Conservation (phyloP, 2,888 invertebrate genomes). For the Philonicus albiceps region DNA sequence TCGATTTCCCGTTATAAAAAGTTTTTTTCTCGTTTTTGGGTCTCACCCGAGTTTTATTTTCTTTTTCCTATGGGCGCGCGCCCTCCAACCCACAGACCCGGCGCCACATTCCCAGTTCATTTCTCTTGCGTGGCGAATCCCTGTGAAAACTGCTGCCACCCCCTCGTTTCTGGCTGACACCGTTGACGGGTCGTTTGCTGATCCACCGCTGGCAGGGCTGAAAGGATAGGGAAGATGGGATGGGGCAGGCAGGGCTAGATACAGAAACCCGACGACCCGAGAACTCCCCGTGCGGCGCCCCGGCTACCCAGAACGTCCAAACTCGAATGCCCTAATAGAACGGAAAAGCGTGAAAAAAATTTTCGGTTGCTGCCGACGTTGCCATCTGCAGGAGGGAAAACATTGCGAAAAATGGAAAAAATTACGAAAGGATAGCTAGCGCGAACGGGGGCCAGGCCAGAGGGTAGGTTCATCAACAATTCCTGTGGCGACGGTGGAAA, state of each 20-base stretch:
- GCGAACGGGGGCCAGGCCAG: background rate
- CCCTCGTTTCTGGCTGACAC: slow-evolving; percentile 24
- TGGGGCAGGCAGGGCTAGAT: background rate
- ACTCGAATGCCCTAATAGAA: background rate
- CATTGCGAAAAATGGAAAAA: slow-evolving; percentile 28
- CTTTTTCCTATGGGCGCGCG: slow-evolving; percentile 6
- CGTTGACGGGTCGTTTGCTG: slow-evolving; percentile 38
- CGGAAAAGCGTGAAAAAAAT: slow-evolving; percentile 35
- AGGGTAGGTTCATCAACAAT: slow-evolving; percentile 10
- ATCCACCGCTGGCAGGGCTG: slow-evolving; percentile 23
- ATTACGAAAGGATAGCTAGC: slow-evolving; percentile 19
- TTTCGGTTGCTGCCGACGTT: slow-evolving; percentile 25
- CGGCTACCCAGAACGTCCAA: background rate
- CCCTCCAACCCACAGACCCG: background rate
- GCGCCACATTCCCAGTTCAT: slow-evolving; percentile 13
- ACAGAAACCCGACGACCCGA: background rate
- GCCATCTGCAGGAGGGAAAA: slow-evolving; percentile 31
- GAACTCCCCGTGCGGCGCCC: background rate
- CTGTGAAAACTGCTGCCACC: background rate
- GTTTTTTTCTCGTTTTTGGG: slow-evolving; percentile 31
- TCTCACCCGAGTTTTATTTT: slow-evolving; percentile 37
- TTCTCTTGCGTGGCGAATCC: slow-evolving; percentile 1
- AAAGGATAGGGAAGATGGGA: background rate
- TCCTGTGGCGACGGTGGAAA: slow-evolving; percentile 26
- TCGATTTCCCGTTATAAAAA: slow-evolving; percentile 35